Base-by-base conservation (phyloP, 2,113 vertebrate genomes). In the Perccottus glenii region DNA sequence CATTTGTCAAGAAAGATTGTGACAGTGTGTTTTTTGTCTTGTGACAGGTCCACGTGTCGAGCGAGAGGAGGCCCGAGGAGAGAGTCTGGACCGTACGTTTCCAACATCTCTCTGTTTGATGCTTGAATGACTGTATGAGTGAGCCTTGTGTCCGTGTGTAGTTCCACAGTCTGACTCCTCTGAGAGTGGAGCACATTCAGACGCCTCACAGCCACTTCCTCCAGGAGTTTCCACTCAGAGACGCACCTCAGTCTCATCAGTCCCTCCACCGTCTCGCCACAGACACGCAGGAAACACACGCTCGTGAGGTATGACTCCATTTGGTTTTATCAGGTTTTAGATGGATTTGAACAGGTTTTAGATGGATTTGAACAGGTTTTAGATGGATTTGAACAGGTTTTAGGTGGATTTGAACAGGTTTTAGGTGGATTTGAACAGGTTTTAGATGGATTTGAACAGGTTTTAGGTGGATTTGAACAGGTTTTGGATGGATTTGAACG, bases 161-260 rank as follows among this genome's bases (percentile, higher is more conserved):
- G 89, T 87, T 91, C 67, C 89, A 94, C 70, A 80, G 82, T 58
- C 56, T 92, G 58, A 87, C 78, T 60, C 83, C 89, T 56, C 48
- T 89, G 42, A 8, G 59, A 27, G 62, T 73, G 51, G 88, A 86
- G 71, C 57, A 27, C 19, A 27, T 27, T 27, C 66, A 64, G 58
- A 58, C 81, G 47, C 42, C 59, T 46, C 78, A 68, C 57, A 53
- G 70, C 12, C 72, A 62, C 51, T 48, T 70, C 73, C 83, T 60
- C 57, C 75, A 63, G 60, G 75, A 81, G 38, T 32, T 64, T 0
- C 10, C 14, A 5, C 62, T 44, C 9, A 67, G 80, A 76, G 86
- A 89, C 32, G 71, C 78, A 5, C 70, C 80, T 61, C 71, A 60
- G 7, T 66, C 56, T 36, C 57, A 71, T 38, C 74, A 36, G 47